phyloP scores from a whole-genome alignment of 2,113 vertebrate genomes.

The Crotalus helleri region DNA sequence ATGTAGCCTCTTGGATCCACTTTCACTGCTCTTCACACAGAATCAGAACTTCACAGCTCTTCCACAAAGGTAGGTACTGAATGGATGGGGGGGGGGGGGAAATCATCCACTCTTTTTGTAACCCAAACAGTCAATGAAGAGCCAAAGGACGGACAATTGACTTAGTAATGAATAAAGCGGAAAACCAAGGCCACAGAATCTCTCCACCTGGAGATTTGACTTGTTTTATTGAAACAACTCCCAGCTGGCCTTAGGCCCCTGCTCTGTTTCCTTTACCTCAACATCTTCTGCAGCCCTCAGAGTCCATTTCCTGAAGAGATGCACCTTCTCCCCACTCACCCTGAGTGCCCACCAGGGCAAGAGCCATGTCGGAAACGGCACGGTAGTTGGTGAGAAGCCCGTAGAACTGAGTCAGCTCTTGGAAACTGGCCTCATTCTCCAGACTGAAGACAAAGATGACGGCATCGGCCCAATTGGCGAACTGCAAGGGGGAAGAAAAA shows the following conservation, averaged over 20 bases:
- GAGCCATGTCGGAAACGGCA: conserved; percentile 75
- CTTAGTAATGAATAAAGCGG: neutral
- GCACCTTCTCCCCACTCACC: conserved; percentile 68
- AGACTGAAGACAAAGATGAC: conserved; percentile 95
- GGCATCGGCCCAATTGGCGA: conserved; percentile 91
- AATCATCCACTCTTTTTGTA: neutral
- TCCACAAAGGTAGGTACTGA: neutral
- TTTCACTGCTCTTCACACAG: neutral
- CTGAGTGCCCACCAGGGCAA: conserved; percentile 92
- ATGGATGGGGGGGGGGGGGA: neutral
- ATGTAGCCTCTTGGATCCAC: neutral
- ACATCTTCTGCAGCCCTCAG: neutral
- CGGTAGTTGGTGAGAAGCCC: conserved; percentile 76
- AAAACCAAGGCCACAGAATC: neutral
- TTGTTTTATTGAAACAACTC: neutral
- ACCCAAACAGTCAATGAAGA: neutral
- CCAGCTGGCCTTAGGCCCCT: neutral
- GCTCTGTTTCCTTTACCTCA: too few relatives aligned
- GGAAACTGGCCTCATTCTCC: conserved; percentile 92
- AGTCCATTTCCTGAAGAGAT: neutral
- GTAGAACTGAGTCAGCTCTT: conserved; percentile 84
- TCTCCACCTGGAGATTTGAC: neutral
- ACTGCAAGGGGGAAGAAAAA: conserved; percentile 66
- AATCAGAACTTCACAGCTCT: neutral
- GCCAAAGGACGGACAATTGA: neutral